These are phyloP conservation scores for Poliocrania exsul DNA, from an alignment of 2,797 vertebrate genomes.

Conservation along the genomic window DNA sequence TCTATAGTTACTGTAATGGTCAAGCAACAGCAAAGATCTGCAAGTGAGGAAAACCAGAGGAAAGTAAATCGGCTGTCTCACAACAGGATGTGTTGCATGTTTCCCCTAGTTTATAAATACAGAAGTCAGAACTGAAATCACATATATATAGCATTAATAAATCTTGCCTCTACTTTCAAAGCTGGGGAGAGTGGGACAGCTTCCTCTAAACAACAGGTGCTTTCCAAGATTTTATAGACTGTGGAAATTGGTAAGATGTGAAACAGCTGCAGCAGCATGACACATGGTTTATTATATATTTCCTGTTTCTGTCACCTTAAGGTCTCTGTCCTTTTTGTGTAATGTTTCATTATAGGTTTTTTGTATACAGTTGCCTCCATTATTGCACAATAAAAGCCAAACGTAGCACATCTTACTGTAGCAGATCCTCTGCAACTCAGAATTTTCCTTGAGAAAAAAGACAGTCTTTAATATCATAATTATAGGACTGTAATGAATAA, in stretches of 20 bases:
- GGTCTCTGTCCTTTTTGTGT: background rate
- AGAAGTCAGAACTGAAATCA: conserved; percentile 48
- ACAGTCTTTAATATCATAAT: background rate
- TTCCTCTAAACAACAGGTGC: conserved; percentile 59
- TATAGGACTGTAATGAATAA: background rate
- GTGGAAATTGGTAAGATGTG: conserved; percentile 38
- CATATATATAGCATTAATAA: conserved; percentile 45
- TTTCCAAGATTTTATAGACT: conserved; percentile 62
- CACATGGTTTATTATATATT: background rate
- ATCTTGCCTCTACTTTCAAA: conserved; percentile 55
- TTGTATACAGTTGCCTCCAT: background rate
- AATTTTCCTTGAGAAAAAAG: background rate
- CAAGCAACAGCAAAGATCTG: background rate
- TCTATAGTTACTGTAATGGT: background rate
- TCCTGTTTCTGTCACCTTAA: conserved; percentile 30
- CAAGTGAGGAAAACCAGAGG: background rate
- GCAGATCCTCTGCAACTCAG: background rate
- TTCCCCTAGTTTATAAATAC: conserved; percentile 39
- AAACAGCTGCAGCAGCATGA: conserved; percentile 23
- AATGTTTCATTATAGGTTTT: background rate
- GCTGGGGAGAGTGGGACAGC: background rate
- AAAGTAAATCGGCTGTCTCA: background rate
- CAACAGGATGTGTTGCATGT: background rate
- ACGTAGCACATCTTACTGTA: background rate
- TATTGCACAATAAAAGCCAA: background rate